These are phyloP conservation scores for Heliconius charithonia DNA, from an alignment of 2,888 invertebrate species.

Conservation along the genomic window DNA sequence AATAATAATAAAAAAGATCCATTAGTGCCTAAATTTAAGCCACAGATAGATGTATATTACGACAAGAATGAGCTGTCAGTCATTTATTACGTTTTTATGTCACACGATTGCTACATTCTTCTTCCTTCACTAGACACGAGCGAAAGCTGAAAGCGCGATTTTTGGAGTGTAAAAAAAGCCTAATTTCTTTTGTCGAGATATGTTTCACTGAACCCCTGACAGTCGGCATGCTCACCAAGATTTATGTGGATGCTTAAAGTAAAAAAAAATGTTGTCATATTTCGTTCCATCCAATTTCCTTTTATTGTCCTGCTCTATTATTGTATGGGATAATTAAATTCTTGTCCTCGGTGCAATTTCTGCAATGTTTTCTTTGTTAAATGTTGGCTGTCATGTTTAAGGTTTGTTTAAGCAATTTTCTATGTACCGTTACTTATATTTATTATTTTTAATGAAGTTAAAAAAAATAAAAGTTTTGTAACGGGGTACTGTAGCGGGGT, in stretches of 20 bases:
- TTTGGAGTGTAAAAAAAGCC: conserved; percentile 37
- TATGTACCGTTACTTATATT: too few species aligned
- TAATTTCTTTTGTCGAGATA: conserved; percentile 42
- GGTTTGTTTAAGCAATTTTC: too few species aligned
- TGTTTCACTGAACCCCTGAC: conserved; percentile 40
- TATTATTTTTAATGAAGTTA: too few species aligned
- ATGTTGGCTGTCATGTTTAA: too few species aligned
- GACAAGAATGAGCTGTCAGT: conserved; percentile 6
- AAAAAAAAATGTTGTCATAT: conserved; percentile 28
- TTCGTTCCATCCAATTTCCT: conserved; percentile 1
- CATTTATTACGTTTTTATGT: conserved; percentile 33
- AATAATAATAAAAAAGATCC: neutral
- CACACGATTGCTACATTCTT: conserved; percentile 38
- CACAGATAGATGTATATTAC: conserved; percentile 2
- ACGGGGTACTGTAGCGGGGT: too few species aligned
- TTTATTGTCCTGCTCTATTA: neutral
- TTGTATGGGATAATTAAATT: conserved; percentile 13
- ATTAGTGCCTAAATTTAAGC: neutral
- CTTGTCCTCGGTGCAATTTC: neutral
- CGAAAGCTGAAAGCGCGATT: conserved; percentile 37
- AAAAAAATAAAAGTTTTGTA: too few species aligned
- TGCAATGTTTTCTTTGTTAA: neutral
- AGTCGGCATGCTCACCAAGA: conserved; percentile 35
- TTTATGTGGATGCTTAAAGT: conserved; percentile 36
- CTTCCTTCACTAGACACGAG: conserved; percentile 40